A percentile compares a stretch with the other conserved stretches of the same genome.
phyloP scores from a whole-genome alignment of 1,140 invertebrate genomes.

The Batillaria attramentaria region DNA sequence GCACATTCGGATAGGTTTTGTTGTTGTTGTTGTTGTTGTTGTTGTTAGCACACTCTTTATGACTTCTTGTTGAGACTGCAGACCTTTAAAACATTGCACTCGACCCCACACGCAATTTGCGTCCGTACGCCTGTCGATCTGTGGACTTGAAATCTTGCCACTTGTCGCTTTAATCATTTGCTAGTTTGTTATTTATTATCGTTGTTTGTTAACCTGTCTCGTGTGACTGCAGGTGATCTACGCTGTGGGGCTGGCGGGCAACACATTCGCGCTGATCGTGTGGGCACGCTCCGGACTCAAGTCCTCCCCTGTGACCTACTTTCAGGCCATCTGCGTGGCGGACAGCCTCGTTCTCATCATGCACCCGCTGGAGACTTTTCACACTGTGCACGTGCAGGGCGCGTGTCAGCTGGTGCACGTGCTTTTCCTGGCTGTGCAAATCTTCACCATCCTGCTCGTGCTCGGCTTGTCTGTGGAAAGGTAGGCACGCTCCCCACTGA shows the following conservation, averaged over 20 bases:
- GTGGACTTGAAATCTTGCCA: not conserved
- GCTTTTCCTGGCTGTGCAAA: constrained; percentile 39
- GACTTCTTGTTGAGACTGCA: not conserved
- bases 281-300: constrained; percentile 27
- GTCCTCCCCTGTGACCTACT: constrained; percentile 31
- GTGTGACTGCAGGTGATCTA: constrained; percentile 20
- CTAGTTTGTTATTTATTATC: not conserved
- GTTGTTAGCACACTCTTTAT: not conserved
- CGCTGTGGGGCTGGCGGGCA: constrained; percentile 30
- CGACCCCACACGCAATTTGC: too few species aligned
- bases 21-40: not conserved
- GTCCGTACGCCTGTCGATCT: not conserved
- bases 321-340: constrained; percentile 40
- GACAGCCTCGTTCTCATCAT: constrained; percentile 37
- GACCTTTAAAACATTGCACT: not conserved
- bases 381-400: constrained; percentile 25
- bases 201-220: not conserved
- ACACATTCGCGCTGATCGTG: constrained; percentile 32
- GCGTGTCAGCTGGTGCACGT: constrained; percentile 37
- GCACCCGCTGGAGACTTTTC: constrained; percentile 32
- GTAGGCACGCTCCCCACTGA: too few species aligned
- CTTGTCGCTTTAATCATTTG: not conserved
- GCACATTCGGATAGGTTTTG: too few species aligned
- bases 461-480: constrained; percentile 33
- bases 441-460: constrained; percentile 37